These are phyloP conservation scores for Acropora tenuis DNA, from an alignment of 64 coral and sea anemone genomes.

Conservation along the genomic window DNA sequence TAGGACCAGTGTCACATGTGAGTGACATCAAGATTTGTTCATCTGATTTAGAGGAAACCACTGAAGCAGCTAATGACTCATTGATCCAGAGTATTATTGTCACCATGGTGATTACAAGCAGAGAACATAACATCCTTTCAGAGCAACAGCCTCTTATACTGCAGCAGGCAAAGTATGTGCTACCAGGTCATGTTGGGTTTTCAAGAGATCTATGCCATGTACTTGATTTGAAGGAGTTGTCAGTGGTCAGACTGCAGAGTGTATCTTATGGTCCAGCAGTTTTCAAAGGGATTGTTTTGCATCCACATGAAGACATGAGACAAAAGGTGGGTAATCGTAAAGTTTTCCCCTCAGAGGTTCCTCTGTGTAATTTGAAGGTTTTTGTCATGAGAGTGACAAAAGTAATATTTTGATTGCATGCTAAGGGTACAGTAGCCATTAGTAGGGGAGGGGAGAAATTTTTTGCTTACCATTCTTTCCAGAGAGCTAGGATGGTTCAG, in stretches of 20 bases:
- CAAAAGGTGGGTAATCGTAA: slow-evolving; percentile 38
- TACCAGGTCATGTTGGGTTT: slow-evolving; percentile 55
- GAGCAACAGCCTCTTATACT: background rate
- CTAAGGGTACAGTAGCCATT: too few relatives aligned
- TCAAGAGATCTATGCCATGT: slow-evolving; percentile 40
- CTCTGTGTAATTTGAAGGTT: too few relatives aligned
- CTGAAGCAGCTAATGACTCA: background rate
- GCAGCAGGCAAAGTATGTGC: background rate
- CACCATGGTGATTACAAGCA: slow-evolving; percentile 32
- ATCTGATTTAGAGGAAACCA: background rate
- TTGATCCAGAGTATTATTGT: background rate
- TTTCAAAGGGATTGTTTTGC: slow-evolving; percentile 77
- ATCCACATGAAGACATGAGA: slow-evolving; percentile 49
- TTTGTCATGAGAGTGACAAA: too few relatives aligned
- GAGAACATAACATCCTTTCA: background rate
- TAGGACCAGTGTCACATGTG: background rate
- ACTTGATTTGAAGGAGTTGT: slow-evolving; percentile 51
- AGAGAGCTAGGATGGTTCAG: too few relatives aligned
- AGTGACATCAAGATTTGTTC: background rate
- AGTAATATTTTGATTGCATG: too few relatives aligned
- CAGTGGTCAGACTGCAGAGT: slow-evolving; percentile 55
- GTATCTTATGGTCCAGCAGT: slow-evolving; percentile 42
- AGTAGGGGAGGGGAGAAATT: too few relatives aligned
- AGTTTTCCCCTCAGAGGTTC: background rate
- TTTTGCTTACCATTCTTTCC: too few relatives aligned